These are phyloP conservation scores for Geococcyx californianus DNA, from an alignment of 2,113 vertebrate genomes.

Conservation along the genomic window DNA sequence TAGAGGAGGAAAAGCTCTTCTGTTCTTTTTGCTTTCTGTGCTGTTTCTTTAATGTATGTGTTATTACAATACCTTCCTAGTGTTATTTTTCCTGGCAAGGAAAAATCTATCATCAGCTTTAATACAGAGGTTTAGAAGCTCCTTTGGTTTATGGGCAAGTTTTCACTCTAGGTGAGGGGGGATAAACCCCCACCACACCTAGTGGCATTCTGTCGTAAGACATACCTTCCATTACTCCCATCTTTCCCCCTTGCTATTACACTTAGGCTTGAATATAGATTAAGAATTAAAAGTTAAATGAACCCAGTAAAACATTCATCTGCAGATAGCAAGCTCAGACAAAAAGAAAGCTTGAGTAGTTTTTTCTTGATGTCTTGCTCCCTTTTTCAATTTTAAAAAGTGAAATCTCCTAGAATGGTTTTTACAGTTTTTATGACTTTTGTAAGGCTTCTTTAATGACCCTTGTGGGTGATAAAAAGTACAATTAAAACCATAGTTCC, in stretches of 20 bases:
- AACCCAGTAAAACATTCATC: constrained; percentile 19
- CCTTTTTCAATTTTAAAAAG: constrained; percentile 27
- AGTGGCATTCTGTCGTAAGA: neutral
- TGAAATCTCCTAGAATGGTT: constrained; percentile 6
- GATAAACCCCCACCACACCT: neutral
- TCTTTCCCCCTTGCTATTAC: neutral
- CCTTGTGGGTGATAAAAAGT: constrained; percentile 14
- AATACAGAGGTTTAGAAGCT: neutral
- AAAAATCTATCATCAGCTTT: neutral
- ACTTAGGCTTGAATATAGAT: constrained; percentile 21
- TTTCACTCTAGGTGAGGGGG: neutral
- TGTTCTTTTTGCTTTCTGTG: neutral
- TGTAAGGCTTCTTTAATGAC: constrained; percentile 21
- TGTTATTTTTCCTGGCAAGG: neutral
- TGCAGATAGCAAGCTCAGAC: neutral
- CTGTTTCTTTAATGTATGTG: neutral
- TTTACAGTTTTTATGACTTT: constrained; percentile 7
- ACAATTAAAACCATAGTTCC: constrained; percentile 19
- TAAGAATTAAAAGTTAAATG: constrained; percentile 46
- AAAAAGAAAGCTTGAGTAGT: neutral
- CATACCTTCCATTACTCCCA: neutral
- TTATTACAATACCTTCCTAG: neutral
- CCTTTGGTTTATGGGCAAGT: neutral
- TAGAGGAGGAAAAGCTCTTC: neutral
- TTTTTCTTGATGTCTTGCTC: neutral